phyloP scores from a whole-genome alignment of 2,113 vertebrate genomes.

The Rousettus leschenaultii region DNA sequence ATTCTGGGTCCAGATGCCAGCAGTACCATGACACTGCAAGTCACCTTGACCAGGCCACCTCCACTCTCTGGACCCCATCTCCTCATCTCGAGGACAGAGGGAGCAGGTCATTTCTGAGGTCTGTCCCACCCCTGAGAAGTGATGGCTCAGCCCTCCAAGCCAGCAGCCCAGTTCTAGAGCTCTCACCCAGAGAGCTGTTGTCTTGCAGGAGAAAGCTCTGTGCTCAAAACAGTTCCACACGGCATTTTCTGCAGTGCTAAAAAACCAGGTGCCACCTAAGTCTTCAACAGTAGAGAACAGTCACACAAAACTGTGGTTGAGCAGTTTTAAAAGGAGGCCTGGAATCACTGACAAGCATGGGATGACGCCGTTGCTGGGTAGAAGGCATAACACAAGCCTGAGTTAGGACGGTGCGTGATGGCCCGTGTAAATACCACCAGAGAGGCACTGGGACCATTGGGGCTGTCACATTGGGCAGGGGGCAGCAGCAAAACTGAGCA shows the following conservation, averaged over 20 bases:
- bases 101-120: not conserved
- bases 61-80: not conserved
- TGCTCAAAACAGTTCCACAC: not conserved
- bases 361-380: not conserved
- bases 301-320: not conserved
- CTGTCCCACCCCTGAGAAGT: too few species aligned
- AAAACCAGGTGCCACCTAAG: not conserved
- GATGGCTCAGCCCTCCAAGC: not conserved
- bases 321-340: not conserved
- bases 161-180: not conserved
- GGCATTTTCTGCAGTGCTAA: not conserved
- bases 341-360: not conserved
- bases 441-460: too few species aligned
- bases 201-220: not conserved
- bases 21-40: accelerated
- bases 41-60: not conserved
- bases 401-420: not conserved
- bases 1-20: not conserved
- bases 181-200: not conserved
- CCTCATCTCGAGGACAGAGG: not conserved
- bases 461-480: accelerated
- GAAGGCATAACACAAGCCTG: accelerated
- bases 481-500: not conserved
- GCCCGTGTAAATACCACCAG: accelerated
- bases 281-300: not conserved